Percentiles rank a stretch among this genome's conserved stretches.
phyloP scores from a whole-genome alignment of 2,888 invertebrate genomes.

The Tolmerus cingulatus region DNA sequence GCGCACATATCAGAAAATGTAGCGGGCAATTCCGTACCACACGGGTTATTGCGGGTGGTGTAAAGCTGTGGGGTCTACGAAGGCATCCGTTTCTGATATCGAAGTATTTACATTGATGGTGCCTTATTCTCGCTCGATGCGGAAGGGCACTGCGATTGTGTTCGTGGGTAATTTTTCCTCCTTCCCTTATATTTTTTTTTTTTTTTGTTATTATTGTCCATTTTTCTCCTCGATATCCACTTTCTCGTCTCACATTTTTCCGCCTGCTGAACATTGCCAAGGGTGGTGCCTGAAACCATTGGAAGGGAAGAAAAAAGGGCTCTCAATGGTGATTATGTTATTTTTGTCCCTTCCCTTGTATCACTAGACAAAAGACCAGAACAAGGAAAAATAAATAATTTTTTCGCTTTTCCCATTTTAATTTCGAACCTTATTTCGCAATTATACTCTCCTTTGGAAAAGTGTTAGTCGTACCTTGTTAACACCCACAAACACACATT shows the following conservation, averaged over 20 bases:
- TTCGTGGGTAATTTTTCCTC: constrained; percentile 25
- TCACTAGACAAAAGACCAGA: neutral
- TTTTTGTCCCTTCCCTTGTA: constrained; percentile 14
- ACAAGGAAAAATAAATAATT: constrained; percentile 3
- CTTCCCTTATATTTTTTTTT: neutral
- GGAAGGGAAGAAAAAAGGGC: neutral
- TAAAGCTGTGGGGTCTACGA: constrained; percentile 11
- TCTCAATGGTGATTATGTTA: constrained; percentile 29
- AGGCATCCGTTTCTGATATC: constrained; percentile 38
- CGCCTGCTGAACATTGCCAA: constrained; percentile 43
- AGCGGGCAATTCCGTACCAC: constrained; percentile 32
- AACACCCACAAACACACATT: neutral
- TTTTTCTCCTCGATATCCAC: constrained; percentile 46
- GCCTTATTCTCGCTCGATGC: neutral
- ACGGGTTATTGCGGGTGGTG: constrained; percentile 26
- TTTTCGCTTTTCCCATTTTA: neutral
- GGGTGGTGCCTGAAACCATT: neutral
- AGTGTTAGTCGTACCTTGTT: neutral
- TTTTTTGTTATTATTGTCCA: constrained; percentile 46
- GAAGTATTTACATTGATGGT: constrained; percentile 37
- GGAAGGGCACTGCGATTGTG: constrained; percentile 14
- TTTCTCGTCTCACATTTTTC: constrained; percentile 43
- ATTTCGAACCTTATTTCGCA: neutral
- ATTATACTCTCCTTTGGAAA: neutral
- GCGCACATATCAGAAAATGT: constrained; percentile 39